These are phyloP conservation scores for Vulpes vulpes DNA, from an alignment of 2,113 vertebrate genomes.

Conservation along the genomic window DNA sequence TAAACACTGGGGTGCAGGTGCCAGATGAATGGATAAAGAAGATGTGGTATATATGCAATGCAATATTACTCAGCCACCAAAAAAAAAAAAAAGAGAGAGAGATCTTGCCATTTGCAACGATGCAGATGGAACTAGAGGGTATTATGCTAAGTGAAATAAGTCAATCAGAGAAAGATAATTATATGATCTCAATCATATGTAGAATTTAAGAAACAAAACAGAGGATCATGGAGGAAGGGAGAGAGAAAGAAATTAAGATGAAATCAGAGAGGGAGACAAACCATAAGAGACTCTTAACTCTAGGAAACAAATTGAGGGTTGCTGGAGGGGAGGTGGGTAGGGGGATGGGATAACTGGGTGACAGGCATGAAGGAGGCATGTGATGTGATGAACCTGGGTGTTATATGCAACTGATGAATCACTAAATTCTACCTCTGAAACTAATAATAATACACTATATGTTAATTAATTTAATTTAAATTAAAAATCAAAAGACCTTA, in stretches of 20 bases:
- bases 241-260: not conserved
- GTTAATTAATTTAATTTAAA: not conserved
- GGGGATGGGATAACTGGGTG: not conserved
- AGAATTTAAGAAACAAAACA: too few relatives aligned
- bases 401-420: too few relatives aligned
- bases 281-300: not conserved
- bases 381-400: too few relatives aligned
- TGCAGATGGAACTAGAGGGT: not conserved
- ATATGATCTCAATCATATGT: too few relatives aligned
- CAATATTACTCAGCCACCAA: not conserved
- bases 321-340: not conserved
- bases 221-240: not conserved
- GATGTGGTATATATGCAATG: not conserved
- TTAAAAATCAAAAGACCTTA: not conserved
- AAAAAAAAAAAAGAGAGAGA: not conserved
- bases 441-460: not conserved
- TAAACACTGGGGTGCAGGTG: not conserved
- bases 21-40: too few relatives aligned
- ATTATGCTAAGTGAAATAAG: not conserved
- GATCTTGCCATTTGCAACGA: not conserved
- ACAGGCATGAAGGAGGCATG: too few relatives aligned
- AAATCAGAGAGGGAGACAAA: not conserved
- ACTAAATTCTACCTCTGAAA: not conserved
- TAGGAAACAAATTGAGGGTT: not conserved
- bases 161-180: not conserved